Percentiles rank a stretch among this genome's conserved stretches.
phyloP scores from a whole-genome alignment of 2,113 vertebrate species.

The Antechinus flavipes region DNA sequence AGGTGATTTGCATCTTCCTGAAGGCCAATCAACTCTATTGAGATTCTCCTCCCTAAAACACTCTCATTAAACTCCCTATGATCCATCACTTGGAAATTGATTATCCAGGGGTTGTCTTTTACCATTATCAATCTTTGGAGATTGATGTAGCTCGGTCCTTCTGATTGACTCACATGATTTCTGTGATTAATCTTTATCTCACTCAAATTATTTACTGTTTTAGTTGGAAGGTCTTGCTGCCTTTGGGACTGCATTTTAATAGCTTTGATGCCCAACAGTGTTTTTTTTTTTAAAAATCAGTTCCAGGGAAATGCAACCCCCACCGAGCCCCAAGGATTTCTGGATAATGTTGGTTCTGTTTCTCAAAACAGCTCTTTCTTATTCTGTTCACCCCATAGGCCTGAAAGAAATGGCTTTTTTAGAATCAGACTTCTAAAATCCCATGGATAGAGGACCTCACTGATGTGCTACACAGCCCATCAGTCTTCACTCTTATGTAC shows the following conservation, averaged over 20 bases:
- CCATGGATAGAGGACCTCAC: neutral
- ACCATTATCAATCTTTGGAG: constrained; percentile 89
- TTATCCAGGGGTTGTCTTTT: constrained; percentile 90
- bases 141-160: constrained; percentile 86
- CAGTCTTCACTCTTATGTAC: no score
- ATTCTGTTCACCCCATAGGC: neutral
- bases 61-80: constrained; percentile 85
- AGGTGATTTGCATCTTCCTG: constrained; percentile 56
- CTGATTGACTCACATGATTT: constrained; percentile 87
- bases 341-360: neutral
- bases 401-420: neutral
- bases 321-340: constrained; percentile 15
- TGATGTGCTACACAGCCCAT: neutral
- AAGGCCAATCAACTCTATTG: constrained; percentile 69
- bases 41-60: constrained; percentile 80
- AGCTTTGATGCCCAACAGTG: constrained; percentile 69
- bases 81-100: constrained; percentile 92
- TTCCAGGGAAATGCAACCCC: constrained; percentile 46
- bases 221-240: constrained; percentile 79
- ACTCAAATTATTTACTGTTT: constrained; percentile 87
- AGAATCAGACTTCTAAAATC: neutral
- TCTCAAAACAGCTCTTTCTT: neutral
- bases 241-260: constrained; percentile 78
- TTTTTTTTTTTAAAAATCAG: constrained; percentile 57
- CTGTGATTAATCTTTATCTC: constrained; percentile 92